Base-by-base conservation (phyloP, 2,888 invertebrate species). In the Eilema caniola region DNA sequence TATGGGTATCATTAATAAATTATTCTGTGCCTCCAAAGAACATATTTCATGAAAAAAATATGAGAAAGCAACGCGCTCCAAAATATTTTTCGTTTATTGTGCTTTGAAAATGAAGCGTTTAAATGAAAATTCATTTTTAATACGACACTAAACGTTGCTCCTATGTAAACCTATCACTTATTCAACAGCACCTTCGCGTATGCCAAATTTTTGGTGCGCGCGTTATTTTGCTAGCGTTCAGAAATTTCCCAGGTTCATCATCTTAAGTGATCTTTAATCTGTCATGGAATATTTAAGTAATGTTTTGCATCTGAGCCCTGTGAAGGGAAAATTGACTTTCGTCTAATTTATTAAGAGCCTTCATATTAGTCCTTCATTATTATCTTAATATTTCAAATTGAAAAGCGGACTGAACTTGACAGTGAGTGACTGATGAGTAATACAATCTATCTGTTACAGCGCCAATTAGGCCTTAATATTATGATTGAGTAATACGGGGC, bases 41-140 rank as follows among this genome's bases (percentile, higher is more conserved):
- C 3, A 41, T 20, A 33, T 57, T 4, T 28, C 23, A 24, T 2
- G 14, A 3, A 31, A 16, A 28, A 20, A 20, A 60, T 20, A 60
- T 20, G 0, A 28, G 4, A 53, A 59, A 28, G 5, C 1, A 59
- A 16, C 23, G 2, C 8, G 20, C 16, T 20, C 28, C 24, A 25
- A 28, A 59, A 16, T 14, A 8, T 25, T 28, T 53, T 28, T 25
- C n/a, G 11, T 11, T 23, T 31, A 20, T 70, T 60, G 69, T 72
- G 62, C 61, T 24, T 61, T 53, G 79, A 62, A 70, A 72, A 14
- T 69, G 53, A 31, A 20, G 57, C 11, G 64, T 65, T 69, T 59
- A 59, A 60, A 28, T 33, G 61, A 60, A 67, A 72, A 70, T 71
- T 53, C 24, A 71, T 72, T 79, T 79, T 77, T 69, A 79, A 70